These are phyloP conservation scores for Procambarus virginalis DNA, from an alignment of 1,140 invertebrate species.

Conservation along the genomic window DNA sequence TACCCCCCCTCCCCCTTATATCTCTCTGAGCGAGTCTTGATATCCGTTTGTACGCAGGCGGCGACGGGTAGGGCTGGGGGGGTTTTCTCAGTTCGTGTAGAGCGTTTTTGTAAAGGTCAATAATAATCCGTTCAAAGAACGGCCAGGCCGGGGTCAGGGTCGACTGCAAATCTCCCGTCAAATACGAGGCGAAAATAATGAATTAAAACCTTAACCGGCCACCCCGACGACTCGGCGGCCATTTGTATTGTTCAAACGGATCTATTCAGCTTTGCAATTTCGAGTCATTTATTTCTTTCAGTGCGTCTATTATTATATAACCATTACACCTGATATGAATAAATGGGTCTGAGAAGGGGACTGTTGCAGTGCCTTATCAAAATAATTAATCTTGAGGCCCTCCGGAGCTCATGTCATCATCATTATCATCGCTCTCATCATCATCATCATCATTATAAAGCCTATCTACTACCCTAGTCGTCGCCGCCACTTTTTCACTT, in stretches of 20 bases:
- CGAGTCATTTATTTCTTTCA: constrained; percentile 63
- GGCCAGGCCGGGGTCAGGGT: background rate
- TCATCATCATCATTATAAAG: constrained; percentile 30
- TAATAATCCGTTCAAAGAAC: no score
- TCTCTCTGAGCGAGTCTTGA: constrained; percentile 17
- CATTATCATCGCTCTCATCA: background rate
- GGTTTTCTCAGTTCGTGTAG: background rate
- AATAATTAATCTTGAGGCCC: constrained; percentile 59
- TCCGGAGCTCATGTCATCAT: constrained; percentile 2
- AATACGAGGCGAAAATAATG: constrained; percentile 21
- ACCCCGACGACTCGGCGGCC: constrained; percentile 1
- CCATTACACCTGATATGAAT: constrained; percentile 68
- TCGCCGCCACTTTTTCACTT: background rate
- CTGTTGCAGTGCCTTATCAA: constrained; percentile 62
- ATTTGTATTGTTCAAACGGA: constrained; percentile 61
- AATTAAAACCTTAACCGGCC: constrained; percentile 21
- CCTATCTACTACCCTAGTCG: background rate
- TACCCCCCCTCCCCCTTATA: constrained; percentile 11
- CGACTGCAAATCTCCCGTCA: constrained; percentile 1
- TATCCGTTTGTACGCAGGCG: background rate
- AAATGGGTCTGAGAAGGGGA: constrained; percentile 34
- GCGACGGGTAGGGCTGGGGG: background rate
- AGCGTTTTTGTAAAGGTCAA: background rate
- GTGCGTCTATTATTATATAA: constrained; percentile 66
- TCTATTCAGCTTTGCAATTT: constrained; percentile 63